Evolutionary conservation across 2,888 invertebrate species (phyloP).

Genomic region (Pyrrhia umbra): DNA sequence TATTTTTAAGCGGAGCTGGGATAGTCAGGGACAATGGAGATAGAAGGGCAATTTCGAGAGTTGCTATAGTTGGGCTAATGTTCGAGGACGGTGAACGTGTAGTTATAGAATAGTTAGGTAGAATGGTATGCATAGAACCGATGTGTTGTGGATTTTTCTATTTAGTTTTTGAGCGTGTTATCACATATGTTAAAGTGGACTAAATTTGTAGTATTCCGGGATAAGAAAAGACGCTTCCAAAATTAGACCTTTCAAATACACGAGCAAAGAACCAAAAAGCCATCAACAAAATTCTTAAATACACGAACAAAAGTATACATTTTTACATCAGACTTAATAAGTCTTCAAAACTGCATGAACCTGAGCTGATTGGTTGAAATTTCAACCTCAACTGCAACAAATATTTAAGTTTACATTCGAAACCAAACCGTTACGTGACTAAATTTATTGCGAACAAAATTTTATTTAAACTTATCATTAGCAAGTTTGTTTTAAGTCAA

Average conservation of each 20-base stretch:
- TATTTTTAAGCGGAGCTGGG: conserved; percentile 49
- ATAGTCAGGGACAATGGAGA: conserved; percentile 23
- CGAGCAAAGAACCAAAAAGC: no score
- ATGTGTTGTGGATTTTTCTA: neutral
- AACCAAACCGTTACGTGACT: conserved; percentile 13
- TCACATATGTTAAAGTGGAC: no score
- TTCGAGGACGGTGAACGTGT: conserved; percentile 3
- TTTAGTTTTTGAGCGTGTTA: no score
- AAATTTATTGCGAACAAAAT: conserved; percentile 33
- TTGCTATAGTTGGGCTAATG: conserved; percentile 47
- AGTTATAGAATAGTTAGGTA: conserved; percentile 4
- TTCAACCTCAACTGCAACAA: conserved; percentile 1
- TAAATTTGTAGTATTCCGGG: no score
- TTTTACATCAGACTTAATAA: no score
- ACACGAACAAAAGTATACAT: no score
- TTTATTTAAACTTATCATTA: conserved; percentile 43
- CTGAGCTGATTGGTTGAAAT: neutral
- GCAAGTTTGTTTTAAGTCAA: conserved; percentile 42
- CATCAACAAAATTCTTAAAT: no score
- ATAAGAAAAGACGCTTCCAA: no score
- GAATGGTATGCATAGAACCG: neutral
- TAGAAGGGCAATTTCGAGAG: conserved; percentile 25
- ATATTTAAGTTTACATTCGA: conserved; percentile 10
- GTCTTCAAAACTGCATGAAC: conserved; percentile 1
- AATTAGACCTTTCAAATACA: no score